phyloP scores from a whole-genome alignment of 2,888 invertebrate species.

The Dolomedes plantarius region DNA sequence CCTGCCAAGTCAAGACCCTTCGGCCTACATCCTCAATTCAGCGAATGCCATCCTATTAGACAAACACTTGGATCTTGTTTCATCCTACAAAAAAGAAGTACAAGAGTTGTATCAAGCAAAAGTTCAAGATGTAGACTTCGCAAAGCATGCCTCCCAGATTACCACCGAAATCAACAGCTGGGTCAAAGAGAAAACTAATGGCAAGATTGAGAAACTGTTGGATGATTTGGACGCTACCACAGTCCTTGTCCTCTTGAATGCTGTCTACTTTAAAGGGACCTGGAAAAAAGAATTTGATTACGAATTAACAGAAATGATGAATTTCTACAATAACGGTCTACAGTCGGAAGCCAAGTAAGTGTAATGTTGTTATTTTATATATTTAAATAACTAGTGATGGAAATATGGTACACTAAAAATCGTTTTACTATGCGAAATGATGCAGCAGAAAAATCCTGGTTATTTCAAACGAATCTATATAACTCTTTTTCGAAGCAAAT shows the following conservation, averaged over 20 bases:
- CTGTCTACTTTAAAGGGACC: constrained; percentile 78
- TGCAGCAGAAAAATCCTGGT: too few species aligned
- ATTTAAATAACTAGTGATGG: too few species aligned
- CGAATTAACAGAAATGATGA: constrained; percentile 73
- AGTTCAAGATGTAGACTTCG: constrained; percentile 57
- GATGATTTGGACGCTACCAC: constrained; percentile 73
- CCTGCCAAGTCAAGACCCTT: background rate
- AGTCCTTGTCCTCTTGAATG: constrained; percentile 78
- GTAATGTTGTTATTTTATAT: too few species aligned
- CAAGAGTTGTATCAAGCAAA: constrained; percentile 42
- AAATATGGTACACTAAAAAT: too few species aligned
- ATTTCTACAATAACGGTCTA: constrained; percentile 52
- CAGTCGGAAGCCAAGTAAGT: constrained; percentile 72
- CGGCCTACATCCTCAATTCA: constrained; percentile 75
- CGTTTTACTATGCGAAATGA: too few species aligned
- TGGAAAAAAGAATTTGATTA: constrained; percentile 77
- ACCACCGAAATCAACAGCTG: constrained; percentile 54
- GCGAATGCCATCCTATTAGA: constrained; percentile 85
- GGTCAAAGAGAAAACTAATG: constrained; percentile 68
- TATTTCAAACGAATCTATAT: too few species aligned
- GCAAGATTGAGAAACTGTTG: constrained; percentile 57
- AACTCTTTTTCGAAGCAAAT: too few species aligned
- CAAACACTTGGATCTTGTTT: constrained; percentile 75
- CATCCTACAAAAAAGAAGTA: constrained; percentile 26
- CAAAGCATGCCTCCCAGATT: constrained; percentile 3